Conservation (phyloP, 2,113 vertebrate species). For the Promerops cafer region DNA sequence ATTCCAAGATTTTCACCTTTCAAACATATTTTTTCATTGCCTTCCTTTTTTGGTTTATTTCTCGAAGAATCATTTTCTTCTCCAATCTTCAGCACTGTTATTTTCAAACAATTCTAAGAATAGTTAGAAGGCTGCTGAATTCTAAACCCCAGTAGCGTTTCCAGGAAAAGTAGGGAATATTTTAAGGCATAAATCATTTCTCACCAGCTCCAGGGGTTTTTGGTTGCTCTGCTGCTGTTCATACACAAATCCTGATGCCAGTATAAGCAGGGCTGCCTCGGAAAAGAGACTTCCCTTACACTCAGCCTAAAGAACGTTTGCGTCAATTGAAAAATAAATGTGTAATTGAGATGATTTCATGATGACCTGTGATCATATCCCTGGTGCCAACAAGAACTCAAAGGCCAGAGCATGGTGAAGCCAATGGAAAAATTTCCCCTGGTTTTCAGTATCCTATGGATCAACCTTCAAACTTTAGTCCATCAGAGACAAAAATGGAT, state of each 20-base stretch:
- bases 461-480: not conserved
- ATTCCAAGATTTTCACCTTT: not conserved
- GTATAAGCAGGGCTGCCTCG: not conserved
- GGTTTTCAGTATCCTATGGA: not conserved
- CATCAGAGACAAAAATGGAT: not conserved
- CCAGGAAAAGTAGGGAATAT: not conserved
- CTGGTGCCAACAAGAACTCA: not conserved
- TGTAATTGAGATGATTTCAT: not conserved
- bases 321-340: not conserved
- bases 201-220: not conserved
- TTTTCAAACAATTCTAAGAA: not conserved
- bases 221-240: not conserved
- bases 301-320: not conserved
- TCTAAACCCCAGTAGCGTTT: not conserved
- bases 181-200: not conserved
- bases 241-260: not conserved
- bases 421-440: not conserved
- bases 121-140: not conserved
- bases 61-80: not conserved
- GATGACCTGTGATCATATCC: not conserved
- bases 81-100: not conserved
- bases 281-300: not conserved
- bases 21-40: not conserved
- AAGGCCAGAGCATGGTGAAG: not conserved
- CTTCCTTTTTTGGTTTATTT: not conserved